Percentiles rank a stretch among this genome's conserved stretches.
These are phyloP conservation scores for Enteromius viviparus DNA, from an alignment of 2,797 vertebrate species.

Conservation along the genomic window DNA sequence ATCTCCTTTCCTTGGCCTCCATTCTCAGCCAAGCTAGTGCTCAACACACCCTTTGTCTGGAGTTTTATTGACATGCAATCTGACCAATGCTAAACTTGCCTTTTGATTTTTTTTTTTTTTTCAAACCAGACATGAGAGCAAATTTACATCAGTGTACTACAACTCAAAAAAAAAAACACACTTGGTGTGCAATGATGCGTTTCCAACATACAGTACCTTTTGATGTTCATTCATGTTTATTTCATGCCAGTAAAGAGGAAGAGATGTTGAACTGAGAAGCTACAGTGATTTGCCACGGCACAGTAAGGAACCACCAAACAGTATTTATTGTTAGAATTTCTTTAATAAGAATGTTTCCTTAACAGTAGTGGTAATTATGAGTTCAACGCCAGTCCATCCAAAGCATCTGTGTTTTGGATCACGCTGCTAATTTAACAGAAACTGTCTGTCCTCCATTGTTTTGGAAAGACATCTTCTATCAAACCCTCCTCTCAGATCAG, in stretches of 20 bases:
- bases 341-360: not conserved
- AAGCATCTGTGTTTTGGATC: not conserved
- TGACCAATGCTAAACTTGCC: not conserved
- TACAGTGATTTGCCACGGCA: not conserved
- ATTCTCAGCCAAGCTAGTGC: not conserved
- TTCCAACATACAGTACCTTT: not conserved
- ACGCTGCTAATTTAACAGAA: constrained; percentile 24
- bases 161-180: not conserved
- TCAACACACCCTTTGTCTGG: not conserved
- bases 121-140: not conserved
- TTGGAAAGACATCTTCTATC: constrained; percentile 16
- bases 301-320: not conserved
- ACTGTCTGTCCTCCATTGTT: constrained; percentile 13
- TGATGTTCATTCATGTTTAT: not conserved
- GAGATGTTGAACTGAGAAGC: not conserved
- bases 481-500: constrained; percentile 38
- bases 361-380: not conserved
- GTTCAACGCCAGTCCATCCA: not conserved
- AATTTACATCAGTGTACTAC: not conserved
- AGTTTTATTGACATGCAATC: not conserved
- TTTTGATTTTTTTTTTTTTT: not conserved
- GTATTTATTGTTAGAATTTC: not conserved
- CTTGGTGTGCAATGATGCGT: not conserved
- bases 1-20: not conserved
- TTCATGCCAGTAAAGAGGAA: not conserved